Conservation (phyloP, 2,888 invertebrate genomes). For the Lacanobia wlatinum region DNA sequence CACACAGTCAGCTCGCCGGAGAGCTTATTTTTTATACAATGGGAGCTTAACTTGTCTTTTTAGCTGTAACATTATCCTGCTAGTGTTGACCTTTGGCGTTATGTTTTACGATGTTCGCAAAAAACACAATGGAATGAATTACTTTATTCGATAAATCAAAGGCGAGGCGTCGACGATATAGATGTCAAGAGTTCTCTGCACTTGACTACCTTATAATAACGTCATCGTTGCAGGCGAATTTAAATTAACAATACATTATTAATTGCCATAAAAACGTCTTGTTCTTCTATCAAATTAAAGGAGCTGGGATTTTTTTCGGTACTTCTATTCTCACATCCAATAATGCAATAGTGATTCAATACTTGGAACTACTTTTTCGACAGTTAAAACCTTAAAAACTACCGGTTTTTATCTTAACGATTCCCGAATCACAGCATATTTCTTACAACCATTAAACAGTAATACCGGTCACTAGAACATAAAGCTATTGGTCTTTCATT, state of each 20-base stretch:
- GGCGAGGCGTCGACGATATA: conserved; percentile 55
- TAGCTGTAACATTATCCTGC: conserved; percentile 75
- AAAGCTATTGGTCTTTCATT: not conserved
- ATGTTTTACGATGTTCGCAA: conserved; percentile 65
- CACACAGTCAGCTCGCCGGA: conserved; percentile 35
- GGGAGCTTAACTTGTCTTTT: conserved; percentile 70
- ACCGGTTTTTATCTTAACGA: no score
- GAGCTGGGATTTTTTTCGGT: conserved; percentile 14
- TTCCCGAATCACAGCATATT: no score
- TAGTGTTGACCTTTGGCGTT: conserved; percentile 77
- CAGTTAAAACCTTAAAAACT: no score
- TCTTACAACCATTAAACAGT: not conserved
- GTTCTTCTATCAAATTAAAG: conserved; percentile 9
- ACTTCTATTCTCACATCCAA: conserved; percentile 10
- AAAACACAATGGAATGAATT: conserved; percentile 73
- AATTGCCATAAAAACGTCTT: conserved; percentile 41
- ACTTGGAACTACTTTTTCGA: not conserved
- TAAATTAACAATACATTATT: conserved; percentile 50
- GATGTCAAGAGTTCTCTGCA: conserved; percentile 52
- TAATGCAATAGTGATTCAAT: not conserved
- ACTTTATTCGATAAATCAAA: conserved; percentile 69
- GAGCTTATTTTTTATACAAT: conserved; percentile 67
- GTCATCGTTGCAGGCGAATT: conserved; percentile 46
- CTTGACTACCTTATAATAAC: conserved; percentile 58
- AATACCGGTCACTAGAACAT: not conserved